Conservation (phyloP, 2,797 vertebrate species). For the Taenioides sp. region DNA sequence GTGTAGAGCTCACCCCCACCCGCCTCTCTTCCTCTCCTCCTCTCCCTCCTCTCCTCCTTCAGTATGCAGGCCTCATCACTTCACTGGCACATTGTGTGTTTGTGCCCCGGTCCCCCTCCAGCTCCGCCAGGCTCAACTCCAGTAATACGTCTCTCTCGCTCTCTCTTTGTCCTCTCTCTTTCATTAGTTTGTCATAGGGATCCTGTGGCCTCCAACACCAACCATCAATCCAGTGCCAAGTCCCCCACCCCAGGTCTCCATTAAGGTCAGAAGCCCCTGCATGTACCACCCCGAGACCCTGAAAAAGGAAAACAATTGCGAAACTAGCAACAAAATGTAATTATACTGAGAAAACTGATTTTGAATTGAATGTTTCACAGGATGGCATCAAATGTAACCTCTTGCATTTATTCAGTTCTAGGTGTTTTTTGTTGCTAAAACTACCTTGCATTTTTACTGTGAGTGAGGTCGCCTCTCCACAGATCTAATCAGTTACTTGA, state of each 20-base stretch:
- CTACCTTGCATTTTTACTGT: too few species aligned
- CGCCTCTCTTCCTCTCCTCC: slow-evolving; percentile 23
- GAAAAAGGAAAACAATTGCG: background rate
- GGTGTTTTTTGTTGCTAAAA: too few species aligned
- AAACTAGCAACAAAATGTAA: background rate
- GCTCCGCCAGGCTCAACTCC: slow-evolving; percentile 62
- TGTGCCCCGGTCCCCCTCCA: slow-evolving; percentile 68
- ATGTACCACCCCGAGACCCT: slow-evolving; percentile 6
- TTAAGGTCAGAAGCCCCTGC: slow-evolving; percentile 42
- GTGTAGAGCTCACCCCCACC: slow-evolving; percentile 32
- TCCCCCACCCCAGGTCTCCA: slow-evolving; percentile 39
- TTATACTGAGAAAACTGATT: background rate
- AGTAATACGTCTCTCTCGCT: slow-evolving; percentile 46
- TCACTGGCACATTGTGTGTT: slow-evolving; percentile 71
- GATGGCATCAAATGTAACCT: too few species aligned
- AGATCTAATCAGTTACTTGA: too few species aligned
- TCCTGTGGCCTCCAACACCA: slow-evolving; percentile 67
- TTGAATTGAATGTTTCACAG: too few species aligned
- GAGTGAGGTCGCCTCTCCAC: too few species aligned
- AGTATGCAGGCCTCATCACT: slow-evolving; percentile 65
- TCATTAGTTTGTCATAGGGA: slow-evolving; percentile 78
- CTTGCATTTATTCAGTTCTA: too few species aligned
- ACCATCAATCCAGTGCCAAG: slow-evolving; percentile 66
- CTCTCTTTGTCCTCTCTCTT: slow-evolving; percentile 57
- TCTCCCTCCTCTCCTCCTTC: slow-evolving; percentile 28